A percentile compares a stretch with the other conserved stretches of the same genome.
These are phyloP conservation scores for Drosophila arizonae DNA, from an alignment of 1,140 invertebrate genomes.

Conservation along the genomic window DNA sequence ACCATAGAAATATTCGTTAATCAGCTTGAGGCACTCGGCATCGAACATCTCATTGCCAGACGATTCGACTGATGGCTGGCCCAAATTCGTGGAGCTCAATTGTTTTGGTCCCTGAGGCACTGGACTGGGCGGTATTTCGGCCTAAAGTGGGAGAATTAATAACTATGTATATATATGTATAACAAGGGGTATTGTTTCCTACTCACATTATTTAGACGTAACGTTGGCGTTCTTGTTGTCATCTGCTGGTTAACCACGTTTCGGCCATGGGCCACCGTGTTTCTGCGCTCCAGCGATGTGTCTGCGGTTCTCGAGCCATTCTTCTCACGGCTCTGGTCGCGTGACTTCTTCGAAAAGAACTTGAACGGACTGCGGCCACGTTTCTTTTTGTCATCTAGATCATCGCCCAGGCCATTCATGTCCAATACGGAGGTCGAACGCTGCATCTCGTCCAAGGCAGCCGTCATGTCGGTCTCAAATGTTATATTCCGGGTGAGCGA, in stretches of 20 bases:
- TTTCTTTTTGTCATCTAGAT: conserved; percentile 90
- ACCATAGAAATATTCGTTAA: conserved; percentile 99
- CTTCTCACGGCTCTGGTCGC: conserved; percentile 81
- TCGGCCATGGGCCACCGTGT: conserved; percentile 77
- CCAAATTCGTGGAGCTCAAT: conserved; percentile 87
- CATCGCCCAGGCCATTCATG: conserved; percentile 86
- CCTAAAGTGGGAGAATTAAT: conserved; percentile 82
- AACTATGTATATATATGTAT: background rate
- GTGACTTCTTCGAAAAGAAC: conserved; percentile 84
- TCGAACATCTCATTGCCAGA: conserved; percentile 94
- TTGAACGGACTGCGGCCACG: conserved; percentile 94
- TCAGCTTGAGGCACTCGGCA: conserved; percentile 93
- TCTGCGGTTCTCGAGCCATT: conserved; percentile 52
- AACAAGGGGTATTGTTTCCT: conserved; percentile 59
- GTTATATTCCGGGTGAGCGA: conserved; percentile 86
- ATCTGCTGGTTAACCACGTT: conserved; percentile 79
- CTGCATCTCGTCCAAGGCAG: conserved; percentile 84
- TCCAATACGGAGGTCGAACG: conserved; percentile 89
- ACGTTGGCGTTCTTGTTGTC: conserved; percentile 67
- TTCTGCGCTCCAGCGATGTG: conserved; percentile 69
- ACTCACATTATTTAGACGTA: conserved; percentile 69
- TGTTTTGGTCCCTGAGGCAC: conserved; percentile 89
- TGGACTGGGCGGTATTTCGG: conserved; percentile 71
- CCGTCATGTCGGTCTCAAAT: conserved; percentile 65
- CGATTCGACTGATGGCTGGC: conserved; percentile 87